Evolutionary conservation across 2,888 invertebrate species (phyloP).

Genomic region (Stenodera caucasica): DNA sequence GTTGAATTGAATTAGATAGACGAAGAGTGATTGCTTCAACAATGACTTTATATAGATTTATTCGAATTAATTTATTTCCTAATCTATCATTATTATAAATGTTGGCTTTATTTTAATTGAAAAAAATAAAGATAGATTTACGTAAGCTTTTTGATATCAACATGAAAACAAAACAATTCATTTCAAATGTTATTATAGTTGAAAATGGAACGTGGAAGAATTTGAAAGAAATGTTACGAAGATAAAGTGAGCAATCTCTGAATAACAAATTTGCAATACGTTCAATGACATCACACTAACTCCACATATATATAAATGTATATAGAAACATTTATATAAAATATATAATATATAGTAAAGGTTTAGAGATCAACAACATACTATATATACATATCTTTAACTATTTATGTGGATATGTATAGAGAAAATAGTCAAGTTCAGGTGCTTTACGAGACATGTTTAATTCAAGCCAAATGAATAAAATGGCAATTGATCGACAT

Average conservation of each 20-base stretch:
- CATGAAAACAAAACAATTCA: slow-evolving; percentile 40
- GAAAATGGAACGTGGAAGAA: slow-evolving; percentile 45
- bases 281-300: slow-evolving; percentile 49
- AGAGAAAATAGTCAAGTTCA: slow-evolving; percentile 36
- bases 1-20: not conserved
- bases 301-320: slow-evolving; percentile 45
- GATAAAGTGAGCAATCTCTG: slow-evolving; percentile 44
- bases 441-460: slow-evolving; percentile 47
- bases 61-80: slow-evolving; percentile 16
- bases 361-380: slow-evolving; percentile 7
- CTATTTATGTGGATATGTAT: not conserved
- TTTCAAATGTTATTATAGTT: slow-evolving; percentile 47
- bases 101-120: not conserved
- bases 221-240: slow-evolving; percentile 42
- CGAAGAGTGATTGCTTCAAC: slow-evolving; percentile 1
- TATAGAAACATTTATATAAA: slow-evolving; percentile 44
- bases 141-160: not conserved
- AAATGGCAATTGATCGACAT: slow-evolving; percentile 43
- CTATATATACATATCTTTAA: slow-evolving; percentile 15
- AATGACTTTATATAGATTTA: not conserved
- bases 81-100: slow-evolving; percentile 15
- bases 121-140: not conserved
- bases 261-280: slow-evolving; percentile 51
- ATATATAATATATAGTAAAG: not conserved
- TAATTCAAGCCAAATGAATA: slow-evolving; percentile 44